These are phyloP conservation scores for Phymatocera aterrima DNA, from an alignment of 2,888 invertebrate species.

Conservation along the genomic window DNA sequence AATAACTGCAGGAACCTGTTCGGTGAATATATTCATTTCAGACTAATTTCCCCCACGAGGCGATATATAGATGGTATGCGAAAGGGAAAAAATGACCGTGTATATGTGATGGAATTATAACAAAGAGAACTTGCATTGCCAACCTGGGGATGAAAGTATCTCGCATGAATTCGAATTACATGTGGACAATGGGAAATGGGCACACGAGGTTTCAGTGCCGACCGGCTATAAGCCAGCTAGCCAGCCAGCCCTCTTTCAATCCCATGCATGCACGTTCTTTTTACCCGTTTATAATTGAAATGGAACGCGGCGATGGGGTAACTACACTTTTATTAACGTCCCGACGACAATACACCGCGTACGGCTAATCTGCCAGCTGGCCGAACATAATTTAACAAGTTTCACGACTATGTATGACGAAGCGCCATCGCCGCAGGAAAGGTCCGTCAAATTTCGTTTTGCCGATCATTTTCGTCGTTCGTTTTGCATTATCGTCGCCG, in stretches of 20 bases:
- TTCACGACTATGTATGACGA: not conserved
- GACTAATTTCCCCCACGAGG: too few species aligned
- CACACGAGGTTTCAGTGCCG: not conserved
- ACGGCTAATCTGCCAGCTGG: not conserved
- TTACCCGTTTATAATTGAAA: conserved; percentile 25
- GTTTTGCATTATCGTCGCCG: not conserved
- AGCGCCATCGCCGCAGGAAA: not conserved
- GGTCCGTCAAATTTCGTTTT: not conserved
- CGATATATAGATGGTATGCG: not conserved
- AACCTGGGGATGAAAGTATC: not conserved
- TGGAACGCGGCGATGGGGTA: not conserved
- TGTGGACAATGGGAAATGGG: conserved; percentile 29
- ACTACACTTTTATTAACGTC: conserved; percentile 18
- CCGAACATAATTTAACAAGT: not conserved
- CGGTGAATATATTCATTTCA: too few species aligned
- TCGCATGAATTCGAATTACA: conserved; percentile 36
- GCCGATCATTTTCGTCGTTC: not conserved
- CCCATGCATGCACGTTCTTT: not conserved
- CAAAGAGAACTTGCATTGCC: conserved; percentile 7
- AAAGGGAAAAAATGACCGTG: not conserved
- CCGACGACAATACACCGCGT: not conserved
- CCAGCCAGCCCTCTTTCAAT: not conserved
- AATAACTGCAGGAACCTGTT: too few species aligned
- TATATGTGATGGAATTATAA: not conserved
- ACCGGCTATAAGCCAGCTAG: too few species aligned